phyloP scores from a whole-genome alignment of 1,140 invertebrate genomes.

The Ectropis grisescens region DNA sequence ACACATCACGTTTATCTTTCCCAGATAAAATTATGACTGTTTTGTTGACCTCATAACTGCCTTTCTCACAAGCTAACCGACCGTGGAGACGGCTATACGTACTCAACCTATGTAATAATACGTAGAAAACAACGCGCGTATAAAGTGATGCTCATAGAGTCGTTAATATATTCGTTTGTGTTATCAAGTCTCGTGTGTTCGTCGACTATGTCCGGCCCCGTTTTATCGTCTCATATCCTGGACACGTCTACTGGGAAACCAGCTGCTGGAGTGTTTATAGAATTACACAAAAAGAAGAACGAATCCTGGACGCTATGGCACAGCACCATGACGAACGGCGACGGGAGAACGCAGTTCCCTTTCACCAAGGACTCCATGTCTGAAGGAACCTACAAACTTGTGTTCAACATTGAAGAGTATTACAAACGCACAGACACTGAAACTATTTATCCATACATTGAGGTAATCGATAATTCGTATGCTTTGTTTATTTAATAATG shows the following conservation, averaged over 20 bases:
- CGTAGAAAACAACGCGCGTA: too few species aligned
- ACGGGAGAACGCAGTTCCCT: slow-evolving; percentile 77
- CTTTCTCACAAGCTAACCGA: too few species aligned
- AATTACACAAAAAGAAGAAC: slow-evolving; percentile 76
- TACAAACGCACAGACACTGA: slow-evolving; percentile 73
- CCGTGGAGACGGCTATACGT: too few species aligned
- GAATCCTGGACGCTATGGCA: slow-evolving; percentile 75
- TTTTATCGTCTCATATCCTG: slow-evolving; percentile 76
- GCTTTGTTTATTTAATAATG: slow-evolving; percentile 4
- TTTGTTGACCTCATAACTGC: too few species aligned
- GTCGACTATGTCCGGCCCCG: slow-evolving; percentile 48
- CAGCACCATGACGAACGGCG: slow-evolving; percentile 75
- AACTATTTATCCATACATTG: slow-evolving; percentile 82
- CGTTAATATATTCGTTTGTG: too few species aligned
- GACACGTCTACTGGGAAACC: slow-evolving; percentile 78
- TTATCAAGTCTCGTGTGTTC: too few species aligned
- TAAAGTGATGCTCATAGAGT: too few species aligned
- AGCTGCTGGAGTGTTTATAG: slow-evolving; percentile 72
- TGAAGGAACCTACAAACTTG: slow-evolving; percentile 79
- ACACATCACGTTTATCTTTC: too few species aligned
- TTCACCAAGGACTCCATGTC: slow-evolving; percentile 73
- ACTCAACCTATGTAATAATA: too few species aligned
- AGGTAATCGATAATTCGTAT: slow-evolving; percentile 72
- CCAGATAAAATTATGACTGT: too few species aligned
- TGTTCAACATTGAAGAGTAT: slow-evolving; percentile 82